A percentile compares a stretch with the other conserved stretches of the same genome.
These are phyloP conservation scores for Brachionus calyciflorus DNA, from an alignment of 1,140 invertebrate species.

Conservation along the genomic window DNA sequence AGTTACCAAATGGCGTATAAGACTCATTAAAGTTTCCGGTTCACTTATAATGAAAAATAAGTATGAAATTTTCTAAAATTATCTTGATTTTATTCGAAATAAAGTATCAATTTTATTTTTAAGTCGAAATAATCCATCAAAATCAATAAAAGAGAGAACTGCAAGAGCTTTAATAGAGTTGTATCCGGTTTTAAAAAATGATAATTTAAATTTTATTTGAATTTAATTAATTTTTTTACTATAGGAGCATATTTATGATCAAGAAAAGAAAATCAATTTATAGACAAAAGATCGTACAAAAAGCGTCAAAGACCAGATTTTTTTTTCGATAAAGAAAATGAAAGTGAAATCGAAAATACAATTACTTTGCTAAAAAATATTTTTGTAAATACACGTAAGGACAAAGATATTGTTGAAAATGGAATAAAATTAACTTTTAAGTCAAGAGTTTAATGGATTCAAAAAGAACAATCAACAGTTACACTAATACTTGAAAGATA, in stretches of 20 bases:
- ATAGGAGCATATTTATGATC: neutral
- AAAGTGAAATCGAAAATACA: neutral
- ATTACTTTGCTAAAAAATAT: neutral
- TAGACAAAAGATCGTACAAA: neutral
- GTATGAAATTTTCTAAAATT: neutral
- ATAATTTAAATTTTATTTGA: neutral
- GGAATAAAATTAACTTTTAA: neutral
- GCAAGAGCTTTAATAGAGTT: neutral
- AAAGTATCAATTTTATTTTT: neutral
- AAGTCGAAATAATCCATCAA: neutral
- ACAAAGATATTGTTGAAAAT: neutral
- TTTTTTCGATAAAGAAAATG: neutral
- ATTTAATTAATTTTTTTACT: neutral
- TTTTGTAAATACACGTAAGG: neutral
- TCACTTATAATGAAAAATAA: neutral
- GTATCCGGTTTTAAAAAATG: neutral
- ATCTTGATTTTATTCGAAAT: neutral
- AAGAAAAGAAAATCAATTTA: neutral
- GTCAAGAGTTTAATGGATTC: neutral
- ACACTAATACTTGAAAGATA: neutral
- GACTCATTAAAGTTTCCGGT: neutral
- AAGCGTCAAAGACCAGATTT: neutral
- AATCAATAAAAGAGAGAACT: neutral
- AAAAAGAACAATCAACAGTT: neutral
- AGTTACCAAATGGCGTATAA: neutral